Conservation (phyloP, 1,140 invertebrate species). For the Parapsyche elsis region DNA sequence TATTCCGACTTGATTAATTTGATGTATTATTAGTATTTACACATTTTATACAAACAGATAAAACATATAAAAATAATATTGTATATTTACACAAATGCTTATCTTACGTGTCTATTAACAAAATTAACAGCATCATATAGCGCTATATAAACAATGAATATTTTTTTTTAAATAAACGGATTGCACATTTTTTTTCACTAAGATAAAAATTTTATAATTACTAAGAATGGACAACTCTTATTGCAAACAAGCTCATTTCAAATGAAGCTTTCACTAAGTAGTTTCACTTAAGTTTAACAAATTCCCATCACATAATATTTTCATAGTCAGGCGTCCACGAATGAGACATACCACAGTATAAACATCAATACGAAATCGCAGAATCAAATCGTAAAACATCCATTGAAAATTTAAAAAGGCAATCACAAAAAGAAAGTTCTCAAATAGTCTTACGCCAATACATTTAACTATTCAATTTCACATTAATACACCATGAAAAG, state of each 20-base stretch:
- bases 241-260: slow-evolving; percentile 53
- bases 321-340: neutral
- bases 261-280: slow-evolving; percentile 40
- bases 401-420: neutral
- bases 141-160: slow-evolving; percentile 32
- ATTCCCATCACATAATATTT: slow-evolving; percentile 3
- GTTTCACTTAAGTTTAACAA: slow-evolving; percentile 5
- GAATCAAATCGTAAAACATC: neutral
- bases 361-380: slow-evolving; percentile 10
- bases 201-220: slow-evolving; percentile 46
- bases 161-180: slow-evolving; percentile 37
- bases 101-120: slow-evolving; percentile 40
- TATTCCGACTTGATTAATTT: neutral
- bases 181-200: slow-evolving; percentile 52
- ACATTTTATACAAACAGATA: slow-evolving; percentile 37
- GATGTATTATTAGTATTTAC: slow-evolving; percentile 18
- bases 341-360: neutral
- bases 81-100: slow-evolving; percentile 50
- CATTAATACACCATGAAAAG: slow-evolving; percentile 1
- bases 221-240: slow-evolving; percentile 54
- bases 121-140: slow-evolving; percentile 31
- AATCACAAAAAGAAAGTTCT: neutral
- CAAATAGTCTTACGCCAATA: neutral
- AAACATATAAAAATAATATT: slow-evolving; percentile 51
- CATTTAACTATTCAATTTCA: neutral